A percentile compares a stretch with the other conserved stretches of the same genome.
These are phyloP conservation scores for Rhogogaster chlorosoma DNA, from an alignment of 2,888 invertebrate genomes.

Conservation along the genomic window DNA sequence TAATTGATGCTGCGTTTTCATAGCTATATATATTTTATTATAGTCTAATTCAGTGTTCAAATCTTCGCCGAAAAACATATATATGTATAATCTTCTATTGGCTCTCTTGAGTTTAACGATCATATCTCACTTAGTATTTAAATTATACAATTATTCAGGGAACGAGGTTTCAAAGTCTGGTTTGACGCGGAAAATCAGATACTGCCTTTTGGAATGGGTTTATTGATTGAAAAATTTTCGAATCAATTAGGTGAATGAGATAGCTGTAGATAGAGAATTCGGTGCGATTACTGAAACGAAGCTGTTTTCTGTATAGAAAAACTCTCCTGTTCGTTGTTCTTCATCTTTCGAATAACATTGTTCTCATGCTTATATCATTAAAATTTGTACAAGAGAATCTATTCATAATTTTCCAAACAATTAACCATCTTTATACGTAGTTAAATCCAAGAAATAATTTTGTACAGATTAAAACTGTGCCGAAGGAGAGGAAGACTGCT, in stretches of 20 bases:
- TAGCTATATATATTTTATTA: background rate
- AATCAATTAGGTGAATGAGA: background rate
- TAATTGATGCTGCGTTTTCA: background rate
- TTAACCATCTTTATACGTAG: background rate
- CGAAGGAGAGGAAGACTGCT: slow-evolving; percentile 47
- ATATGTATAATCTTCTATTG: background rate
- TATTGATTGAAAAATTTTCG: background rate
- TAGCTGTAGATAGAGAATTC: background rate
- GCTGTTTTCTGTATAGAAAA: background rate
- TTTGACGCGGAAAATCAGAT: slow-evolving; percentile 6
- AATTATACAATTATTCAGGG: background rate
- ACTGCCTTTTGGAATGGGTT: background rate
- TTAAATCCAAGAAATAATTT: slow-evolving; percentile 43
- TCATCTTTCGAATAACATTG: background rate
- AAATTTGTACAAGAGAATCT: background rate
- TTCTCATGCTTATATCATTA: background rate
- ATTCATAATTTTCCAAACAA: slow-evolving; percentile 6
- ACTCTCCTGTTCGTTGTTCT: background rate
- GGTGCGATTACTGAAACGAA: background rate
- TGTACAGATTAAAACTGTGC: slow-evolving; percentile 46
- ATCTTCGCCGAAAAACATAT: background rate
- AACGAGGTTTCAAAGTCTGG: background rate
- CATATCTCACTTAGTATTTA: background rate
- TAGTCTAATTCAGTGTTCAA: background rate
- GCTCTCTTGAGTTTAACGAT: background rate